phyloP scores from a whole-genome alignment of 2,113 vertebrate species.

The Atractosteus spatula region DNA sequence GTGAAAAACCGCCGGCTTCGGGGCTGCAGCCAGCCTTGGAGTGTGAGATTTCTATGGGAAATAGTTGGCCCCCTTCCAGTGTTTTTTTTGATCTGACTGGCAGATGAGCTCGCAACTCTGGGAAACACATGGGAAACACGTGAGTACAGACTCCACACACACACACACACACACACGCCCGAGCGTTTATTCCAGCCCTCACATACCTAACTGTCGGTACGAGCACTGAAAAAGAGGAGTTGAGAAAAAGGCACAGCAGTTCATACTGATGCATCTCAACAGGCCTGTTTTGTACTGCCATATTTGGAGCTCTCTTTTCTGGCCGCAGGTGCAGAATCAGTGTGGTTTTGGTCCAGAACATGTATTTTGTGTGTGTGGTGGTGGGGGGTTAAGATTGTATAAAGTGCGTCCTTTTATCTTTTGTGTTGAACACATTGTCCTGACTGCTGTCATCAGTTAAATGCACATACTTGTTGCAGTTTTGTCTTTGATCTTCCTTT shows the following conservation, averaged over 20 bases:
- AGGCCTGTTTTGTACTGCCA: too few relatives aligned
- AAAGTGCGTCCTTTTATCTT: too few relatives aligned
- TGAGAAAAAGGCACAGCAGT: neutral
- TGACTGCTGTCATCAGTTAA: too few relatives aligned
- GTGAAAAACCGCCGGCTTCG: slow-evolving; percentile 75
- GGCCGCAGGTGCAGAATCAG: too few relatives aligned
- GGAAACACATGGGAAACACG: slow-evolving; percentile 72
- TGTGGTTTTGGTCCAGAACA: too few relatives aligned
- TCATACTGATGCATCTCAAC: too few relatives aligned
- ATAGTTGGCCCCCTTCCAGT: slow-evolving; percentile 73
- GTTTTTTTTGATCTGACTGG: slow-evolving; percentile 73
- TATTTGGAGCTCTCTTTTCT: too few relatives aligned
- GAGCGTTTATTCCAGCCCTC: neutral
- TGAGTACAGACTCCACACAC: slow-evolving; percentile 47
- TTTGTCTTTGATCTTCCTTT: too few relatives aligned
- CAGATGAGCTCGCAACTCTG: slow-evolving; percentile 78
- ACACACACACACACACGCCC: neutral
- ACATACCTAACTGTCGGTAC: neutral
- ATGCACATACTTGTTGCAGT: neutral
- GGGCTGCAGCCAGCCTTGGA: slow-evolving; percentile 76
- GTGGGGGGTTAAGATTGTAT: too few relatives aligned
- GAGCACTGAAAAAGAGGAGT: neutral
- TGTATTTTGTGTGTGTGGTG: too few relatives aligned
- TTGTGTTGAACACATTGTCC: too few relatives aligned
- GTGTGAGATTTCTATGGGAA: slow-evolving; percentile 79